Conservation (phyloP, 2,888 invertebrate species). For the Dicycla oo region DNA sequence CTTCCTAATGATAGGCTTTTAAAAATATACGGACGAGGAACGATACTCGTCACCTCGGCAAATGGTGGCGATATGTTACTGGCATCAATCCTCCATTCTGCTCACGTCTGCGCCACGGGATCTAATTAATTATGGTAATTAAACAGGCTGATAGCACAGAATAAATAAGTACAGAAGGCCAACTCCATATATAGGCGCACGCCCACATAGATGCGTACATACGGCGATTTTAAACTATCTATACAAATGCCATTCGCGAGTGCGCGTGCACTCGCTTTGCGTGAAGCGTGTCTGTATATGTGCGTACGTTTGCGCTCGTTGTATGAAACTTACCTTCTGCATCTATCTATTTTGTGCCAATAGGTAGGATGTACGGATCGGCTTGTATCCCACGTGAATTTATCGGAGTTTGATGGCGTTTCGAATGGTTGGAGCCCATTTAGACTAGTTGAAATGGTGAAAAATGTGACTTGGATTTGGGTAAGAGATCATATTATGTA, state of each 20-base stretch:
- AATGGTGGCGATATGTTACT: slow-evolving; percentile 87
- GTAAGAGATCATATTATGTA: background rate
- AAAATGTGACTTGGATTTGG: slow-evolving; percentile 7
- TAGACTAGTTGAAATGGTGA: slow-evolving; percentile 23
- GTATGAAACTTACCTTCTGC: background rate
- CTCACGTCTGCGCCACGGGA: slow-evolving; percentile 84
- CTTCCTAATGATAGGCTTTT: slow-evolving; percentile 86
- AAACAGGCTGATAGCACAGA: slow-evolving; percentile 76
- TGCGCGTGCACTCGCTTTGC: background rate
- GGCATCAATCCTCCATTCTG: slow-evolving; percentile 88
- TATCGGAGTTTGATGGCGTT: slow-evolving; percentile 56
- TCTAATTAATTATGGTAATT: slow-evolving; percentile 90
- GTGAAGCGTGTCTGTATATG: background rate
- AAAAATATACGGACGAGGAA: slow-evolving; percentile 75
- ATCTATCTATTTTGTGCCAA: background rate
- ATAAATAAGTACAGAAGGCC: slow-evolving; percentile 12
- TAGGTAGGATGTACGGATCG: slow-evolving; percentile 73
- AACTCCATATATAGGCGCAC: background rate
- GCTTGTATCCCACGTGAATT: slow-evolving; percentile 72
- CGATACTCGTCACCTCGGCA: slow-evolving; percentile 82
- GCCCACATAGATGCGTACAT: background rate
- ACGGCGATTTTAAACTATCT: background rate
- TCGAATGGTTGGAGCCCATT: slow-evolving; percentile 27
- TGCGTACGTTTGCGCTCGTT: background rate
- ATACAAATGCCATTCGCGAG: background rate